Conservation (phyloP, 37 sponge, comb jelly and placozoan species). For the Halichondria panicea region DNA sequence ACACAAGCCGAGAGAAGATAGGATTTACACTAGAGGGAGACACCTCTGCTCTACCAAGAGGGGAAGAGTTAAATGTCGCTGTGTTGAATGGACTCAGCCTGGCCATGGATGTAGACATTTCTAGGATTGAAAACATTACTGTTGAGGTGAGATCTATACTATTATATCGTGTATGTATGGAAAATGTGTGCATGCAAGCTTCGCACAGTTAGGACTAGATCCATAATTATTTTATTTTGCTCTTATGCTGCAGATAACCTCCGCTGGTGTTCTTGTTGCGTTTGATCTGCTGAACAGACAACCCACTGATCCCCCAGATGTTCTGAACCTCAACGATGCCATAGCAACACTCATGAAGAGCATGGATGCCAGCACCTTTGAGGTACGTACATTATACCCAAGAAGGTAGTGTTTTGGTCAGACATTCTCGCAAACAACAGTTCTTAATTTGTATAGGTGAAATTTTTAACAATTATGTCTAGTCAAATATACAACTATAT, state of each 20-base stretch:
- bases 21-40: conserved; percentile 37
- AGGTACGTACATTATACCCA: conserved; percentile 14
- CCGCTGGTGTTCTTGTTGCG: conserved; percentile 13
- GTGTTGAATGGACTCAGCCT: conserved; percentile 9
- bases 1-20: conserved; percentile 21
- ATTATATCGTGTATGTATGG: neutral
- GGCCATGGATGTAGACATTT: conserved; percentile 51
- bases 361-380: conserved; percentile 8
- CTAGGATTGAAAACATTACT: conserved; percentile 35
- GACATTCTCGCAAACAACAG: too few species aligned
- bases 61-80: neutral
- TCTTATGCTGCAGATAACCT: neutral
- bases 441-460: too few species aligned
- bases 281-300: conserved; percentile 43
- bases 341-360: neutral
- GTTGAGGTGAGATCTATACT: neutral
- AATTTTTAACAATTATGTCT: too few species aligned
- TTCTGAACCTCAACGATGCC: conserved; percentile 25
- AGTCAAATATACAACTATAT: too few species aligned
- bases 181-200: neutral
- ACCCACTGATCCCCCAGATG: conserved; percentile 68
- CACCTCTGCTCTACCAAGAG: neutral
- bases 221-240: neutral
- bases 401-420: too few species aligned
- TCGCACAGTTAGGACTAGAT: neutral